These are phyloP conservation scores for Triplophysa dalaica DNA, from an alignment of 2,113 vertebrate species.

Conservation along the genomic window DNA sequence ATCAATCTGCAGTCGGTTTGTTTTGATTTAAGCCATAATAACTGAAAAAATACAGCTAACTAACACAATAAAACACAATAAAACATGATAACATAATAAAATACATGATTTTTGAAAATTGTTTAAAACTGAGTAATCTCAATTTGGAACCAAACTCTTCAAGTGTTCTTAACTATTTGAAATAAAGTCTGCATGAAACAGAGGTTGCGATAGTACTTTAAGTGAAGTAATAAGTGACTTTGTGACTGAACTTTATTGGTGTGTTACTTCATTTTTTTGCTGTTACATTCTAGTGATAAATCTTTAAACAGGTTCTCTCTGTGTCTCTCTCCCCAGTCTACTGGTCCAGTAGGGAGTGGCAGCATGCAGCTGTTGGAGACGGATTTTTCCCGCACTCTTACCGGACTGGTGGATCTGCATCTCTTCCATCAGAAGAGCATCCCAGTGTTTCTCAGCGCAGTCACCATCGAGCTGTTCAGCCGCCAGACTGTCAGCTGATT, in stretches of 20 bases:
- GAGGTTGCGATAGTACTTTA: too few relatives aligned
- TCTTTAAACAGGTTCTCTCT: not conserved
- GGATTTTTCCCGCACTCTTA: slow-evolving; percentile 83
- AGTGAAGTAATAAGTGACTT: not conserved
- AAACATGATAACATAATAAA: too few relatives aligned
- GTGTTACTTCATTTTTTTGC: not conserved
- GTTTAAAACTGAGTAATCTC: too few relatives aligned
- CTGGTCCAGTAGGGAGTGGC: slow-evolving; percentile 71
- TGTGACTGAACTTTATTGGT: not conserved
- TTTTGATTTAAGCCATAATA: too few relatives aligned
- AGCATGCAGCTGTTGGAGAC: slow-evolving; percentile 96
- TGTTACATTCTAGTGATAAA: not conserved
- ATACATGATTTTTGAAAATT: too few relatives aligned
- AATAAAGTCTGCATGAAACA: too few relatives aligned
- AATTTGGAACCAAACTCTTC: too few relatives aligned
- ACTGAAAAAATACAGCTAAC: too few relatives aligned
- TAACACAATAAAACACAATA: too few relatives aligned
- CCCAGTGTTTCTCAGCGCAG: slow-evolving; percentile 90
- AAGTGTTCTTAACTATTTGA: too few relatives aligned
- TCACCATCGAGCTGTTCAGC: slow-evolving; percentile 96
- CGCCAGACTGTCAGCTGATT: slow-evolving; percentile 83
- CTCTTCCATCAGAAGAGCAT: slow-evolving; percentile 95
- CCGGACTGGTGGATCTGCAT: slow-evolving; percentile 86
- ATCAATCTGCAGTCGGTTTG: too few relatives aligned
- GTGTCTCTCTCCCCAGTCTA: slow-evolving; percentile 61